Evolutionary conservation across 2,888 invertebrate species (phyloP).

Genomic region (Lasioglossum marginatum): DNA sequence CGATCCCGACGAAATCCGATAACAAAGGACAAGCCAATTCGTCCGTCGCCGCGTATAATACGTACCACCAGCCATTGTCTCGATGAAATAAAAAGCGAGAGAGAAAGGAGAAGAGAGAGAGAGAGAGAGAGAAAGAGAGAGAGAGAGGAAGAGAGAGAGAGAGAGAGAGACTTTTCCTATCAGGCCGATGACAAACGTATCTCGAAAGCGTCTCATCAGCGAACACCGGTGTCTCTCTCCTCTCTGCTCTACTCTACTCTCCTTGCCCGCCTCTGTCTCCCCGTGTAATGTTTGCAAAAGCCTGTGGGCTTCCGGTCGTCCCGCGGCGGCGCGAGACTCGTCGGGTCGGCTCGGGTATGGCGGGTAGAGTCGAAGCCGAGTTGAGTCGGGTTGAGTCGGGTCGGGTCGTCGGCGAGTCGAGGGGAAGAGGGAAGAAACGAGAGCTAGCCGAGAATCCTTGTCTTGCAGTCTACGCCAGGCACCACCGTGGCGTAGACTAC

Average conservation of each 20-base stretch:
- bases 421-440: neutral
- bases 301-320: slow-evolving; percentile 57
- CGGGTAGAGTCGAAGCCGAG: neutral
- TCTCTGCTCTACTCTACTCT: neutral
- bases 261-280: slow-evolving; percentile 14
- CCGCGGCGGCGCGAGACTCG: slow-evolving; percentile 9
- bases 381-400: neutral
- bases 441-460: slow-evolving; percentile 29
- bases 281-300: slow-evolving; percentile 65
- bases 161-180: slow-evolving; percentile 48
- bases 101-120: slow-evolving; percentile 4
- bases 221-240: slow-evolving; percentile 11
- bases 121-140: too few species aligned
- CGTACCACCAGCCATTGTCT: slow-evolving; percentile 46
- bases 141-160: neutral
- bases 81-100: slow-evolving; percentile 40
- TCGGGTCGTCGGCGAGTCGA: neutral
- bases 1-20: slow-evolving; percentile 53
- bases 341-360: neutral
- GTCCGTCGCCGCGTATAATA: slow-evolving; percentile 37
- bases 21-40: slow-evolving; percentile 49
- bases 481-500: slow-evolving; percentile 40
- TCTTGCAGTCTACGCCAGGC: slow-evolving; percentile 17
- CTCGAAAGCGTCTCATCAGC: slow-evolving; percentile 61
- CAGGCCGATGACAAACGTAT: slow-evolving; percentile 65